Conservation (phyloP, 2,888 invertebrate species). For the Eupithecia subfuscata region DNA sequence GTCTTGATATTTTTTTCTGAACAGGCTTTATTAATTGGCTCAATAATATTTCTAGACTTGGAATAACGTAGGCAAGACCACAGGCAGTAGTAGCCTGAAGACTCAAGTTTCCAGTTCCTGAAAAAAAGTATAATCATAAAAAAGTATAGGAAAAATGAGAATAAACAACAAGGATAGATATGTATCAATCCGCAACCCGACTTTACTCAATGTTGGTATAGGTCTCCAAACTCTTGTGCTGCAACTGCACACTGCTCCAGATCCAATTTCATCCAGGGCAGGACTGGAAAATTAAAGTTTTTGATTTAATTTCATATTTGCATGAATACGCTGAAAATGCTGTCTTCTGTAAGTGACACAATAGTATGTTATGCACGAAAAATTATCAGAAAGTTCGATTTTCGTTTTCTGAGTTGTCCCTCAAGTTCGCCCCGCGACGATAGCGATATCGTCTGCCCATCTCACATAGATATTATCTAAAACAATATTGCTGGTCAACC, state of each 20-base stretch:
- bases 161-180: neutral
- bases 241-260: neutral
- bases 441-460: neutral
- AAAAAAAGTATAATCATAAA: neutral
- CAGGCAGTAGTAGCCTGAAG: neutral
- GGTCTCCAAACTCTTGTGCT: neutral
- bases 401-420: neutral
- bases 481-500: neutral
- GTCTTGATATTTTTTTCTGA: too few relatives aligned
- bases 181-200: neutral
- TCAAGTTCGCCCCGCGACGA: neutral
- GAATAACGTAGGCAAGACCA: neutral
- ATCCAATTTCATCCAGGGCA: too few relatives aligned
- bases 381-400: neutral
- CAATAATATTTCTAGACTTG: too few relatives aligned
- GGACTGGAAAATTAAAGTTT: neutral
- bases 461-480: neutral
- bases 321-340: too few relatives aligned
- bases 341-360: too few relatives aligned
- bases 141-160: neutral
- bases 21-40: too few relatives aligned
- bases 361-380: too few relatives aligned
- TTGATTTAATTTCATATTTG: neutral
- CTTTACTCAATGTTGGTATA: neutral
- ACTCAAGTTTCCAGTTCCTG: neutral